A percentile compares a stretch with the other conserved stretches of the same genome.
These are phyloP conservation scores for Halocaridina rubra DNA, from an alignment of 2,888 invertebrate genomes.

Conservation along the genomic window DNA sequence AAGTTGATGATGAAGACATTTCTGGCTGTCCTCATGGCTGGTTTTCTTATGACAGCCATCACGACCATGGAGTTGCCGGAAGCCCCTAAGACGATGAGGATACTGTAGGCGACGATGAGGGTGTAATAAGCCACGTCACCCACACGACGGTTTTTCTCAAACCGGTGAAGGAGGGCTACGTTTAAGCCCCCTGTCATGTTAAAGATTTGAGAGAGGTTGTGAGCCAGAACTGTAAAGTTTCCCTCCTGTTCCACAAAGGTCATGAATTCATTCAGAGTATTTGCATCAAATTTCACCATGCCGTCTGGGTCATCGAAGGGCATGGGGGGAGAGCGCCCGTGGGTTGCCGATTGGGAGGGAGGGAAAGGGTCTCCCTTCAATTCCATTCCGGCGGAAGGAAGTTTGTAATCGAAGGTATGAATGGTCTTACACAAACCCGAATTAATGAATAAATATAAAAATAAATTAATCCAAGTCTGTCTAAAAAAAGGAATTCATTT, in stretches of 20 bases:
- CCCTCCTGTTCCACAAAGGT: not conserved
- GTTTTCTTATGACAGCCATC: slow-evolving; percentile 81
- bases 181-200: slow-evolving; percentile 39
- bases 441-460: too few relatives aligned
- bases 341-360: not conserved
- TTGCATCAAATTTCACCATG: not conserved
- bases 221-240: not conserved
- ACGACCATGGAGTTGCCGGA: slow-evolving; percentile 89
- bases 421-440: too few relatives aligned
- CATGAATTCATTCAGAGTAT: not conserved
- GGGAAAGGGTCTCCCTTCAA: not conserved
- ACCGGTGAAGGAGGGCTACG: slow-evolving; percentile 63
- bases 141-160: slow-evolving; percentile 75
- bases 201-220: slow-evolving; percentile 32
- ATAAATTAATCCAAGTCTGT: too few relatives aligned
- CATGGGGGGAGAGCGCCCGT: not conserved
- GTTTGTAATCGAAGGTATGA: not conserved
- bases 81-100: slow-evolving; percentile 83
- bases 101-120: slow-evolving; percentile 78
- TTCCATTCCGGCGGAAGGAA: not conserved
- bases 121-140: slow-evolving; percentile 78
- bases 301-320: too few relatives aligned
- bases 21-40: slow-evolving; percentile 88
- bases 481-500: too few relatives aligned
- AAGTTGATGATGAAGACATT: slow-evolving; percentile 93